These are phyloP conservation scores for Cataglyphis albicans DNA, from an alignment of 2,888 invertebrate genomes.

Conservation along the genomic window DNA sequence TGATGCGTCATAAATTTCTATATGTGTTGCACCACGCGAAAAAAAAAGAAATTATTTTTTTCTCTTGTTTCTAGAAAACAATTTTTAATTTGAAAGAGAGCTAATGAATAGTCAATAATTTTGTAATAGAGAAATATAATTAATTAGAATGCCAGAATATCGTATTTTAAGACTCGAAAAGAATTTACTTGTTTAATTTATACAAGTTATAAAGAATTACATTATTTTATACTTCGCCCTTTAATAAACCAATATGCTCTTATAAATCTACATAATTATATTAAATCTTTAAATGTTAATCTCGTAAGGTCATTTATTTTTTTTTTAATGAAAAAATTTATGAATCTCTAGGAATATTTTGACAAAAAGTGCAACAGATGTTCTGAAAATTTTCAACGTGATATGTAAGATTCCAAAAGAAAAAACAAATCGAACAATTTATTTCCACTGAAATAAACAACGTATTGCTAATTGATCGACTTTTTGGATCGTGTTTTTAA, in stretches of 20 bases:
- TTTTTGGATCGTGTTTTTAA: conserved; percentile 82
- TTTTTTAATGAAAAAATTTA: conserved; percentile 38
- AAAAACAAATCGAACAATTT: conserved; percentile 45
- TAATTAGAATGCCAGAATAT: neutral
- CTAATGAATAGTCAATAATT: neutral
- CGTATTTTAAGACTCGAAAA: neutral
- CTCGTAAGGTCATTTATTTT: neutral
- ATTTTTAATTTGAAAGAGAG: neutral
- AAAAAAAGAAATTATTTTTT: neutral
- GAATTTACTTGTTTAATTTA: neutral
- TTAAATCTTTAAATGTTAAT: neutral
- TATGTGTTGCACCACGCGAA: neutral
- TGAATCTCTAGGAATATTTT: neutral
- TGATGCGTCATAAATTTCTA: neutral
- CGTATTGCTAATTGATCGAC: conserved; percentile 76
- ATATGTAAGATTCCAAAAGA: conserved; percentile 62
- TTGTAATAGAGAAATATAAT: neutral
- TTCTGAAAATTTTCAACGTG: conserved; percentile 53
- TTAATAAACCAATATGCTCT: conserved; percentile 3
- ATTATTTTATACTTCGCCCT: neutral
- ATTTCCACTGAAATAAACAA: conserved; percentile 51
- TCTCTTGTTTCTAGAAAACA: neutral
- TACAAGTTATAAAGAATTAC: neutral
- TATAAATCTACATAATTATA: neutral
- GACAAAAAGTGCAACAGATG: conserved; percentile 44